Percentiles rank a stretch among this genome's conserved stretches.
phyloP scores from a whole-genome alignment of 1,140 invertebrate genomes.

The Drosophila insularis region DNA sequence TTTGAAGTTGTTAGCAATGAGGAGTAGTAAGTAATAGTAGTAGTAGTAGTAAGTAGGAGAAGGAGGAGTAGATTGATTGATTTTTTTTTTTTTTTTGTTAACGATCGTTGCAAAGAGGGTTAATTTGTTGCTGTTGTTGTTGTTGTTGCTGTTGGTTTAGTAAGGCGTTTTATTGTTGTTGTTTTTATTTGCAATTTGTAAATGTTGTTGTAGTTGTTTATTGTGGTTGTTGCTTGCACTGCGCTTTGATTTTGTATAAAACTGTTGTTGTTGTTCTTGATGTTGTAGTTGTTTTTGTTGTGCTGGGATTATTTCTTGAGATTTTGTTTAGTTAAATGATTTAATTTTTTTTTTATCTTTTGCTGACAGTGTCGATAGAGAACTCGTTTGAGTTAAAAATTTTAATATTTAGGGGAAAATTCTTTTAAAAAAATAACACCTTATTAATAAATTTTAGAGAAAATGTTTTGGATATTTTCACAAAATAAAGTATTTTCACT shows the following conservation, averaged over 20 bases:
- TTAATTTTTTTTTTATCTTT: not conserved
- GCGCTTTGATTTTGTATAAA: not conserved
- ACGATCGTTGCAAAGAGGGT: slow-evolving; percentile 2
- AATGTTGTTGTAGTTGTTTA: slow-evolving; percentile 4
- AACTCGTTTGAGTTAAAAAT: not conserved
- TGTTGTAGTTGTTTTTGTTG: slow-evolving; percentile 30
- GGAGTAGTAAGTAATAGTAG: not conserved
- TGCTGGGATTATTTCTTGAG: not conserved
- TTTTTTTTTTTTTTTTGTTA: not conserved
- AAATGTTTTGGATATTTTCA: not conserved
- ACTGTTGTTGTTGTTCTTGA: slow-evolving; percentile 14
- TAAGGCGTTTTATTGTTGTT: slow-evolving; percentile 26
- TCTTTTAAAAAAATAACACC: not conserved
- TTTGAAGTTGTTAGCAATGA: not conserved
- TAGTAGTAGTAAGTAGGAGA: not conserved
- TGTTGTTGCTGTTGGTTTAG: slow-evolving; percentile 31
- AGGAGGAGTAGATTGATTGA: too few relatives aligned
- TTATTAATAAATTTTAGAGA: not conserved
- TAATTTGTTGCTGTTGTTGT: slow-evolving; percentile 10
- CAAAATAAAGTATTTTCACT: not conserved
- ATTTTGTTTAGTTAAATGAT: slow-evolving; percentile 17
- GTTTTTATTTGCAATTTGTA: slow-evolving; percentile 10
- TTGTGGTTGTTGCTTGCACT: slow-evolving; percentile 12
- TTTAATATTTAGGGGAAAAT: not conserved
- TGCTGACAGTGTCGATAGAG: not conserved